Percentiles rank a stretch among this genome's conserved stretches.
Conservation (phyloP, 2,797 vertebrate genomes). For the Myiotriccus ornatus region DNA sequence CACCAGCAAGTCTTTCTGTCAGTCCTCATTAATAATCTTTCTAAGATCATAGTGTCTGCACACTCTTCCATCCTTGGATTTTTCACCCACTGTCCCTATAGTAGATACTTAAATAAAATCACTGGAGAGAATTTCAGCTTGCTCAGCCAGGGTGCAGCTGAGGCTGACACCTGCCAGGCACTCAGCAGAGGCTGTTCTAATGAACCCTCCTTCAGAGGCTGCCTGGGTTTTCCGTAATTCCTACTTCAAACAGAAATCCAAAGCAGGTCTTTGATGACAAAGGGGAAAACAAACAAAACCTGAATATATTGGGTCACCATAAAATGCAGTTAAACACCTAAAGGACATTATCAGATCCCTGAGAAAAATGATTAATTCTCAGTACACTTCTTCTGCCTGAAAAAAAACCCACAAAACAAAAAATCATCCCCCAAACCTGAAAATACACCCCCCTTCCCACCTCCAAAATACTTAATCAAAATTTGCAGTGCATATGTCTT, state of each 20-base stretch:
- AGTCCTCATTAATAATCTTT: neutral
- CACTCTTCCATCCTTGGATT: neutral
- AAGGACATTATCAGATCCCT: neutral
- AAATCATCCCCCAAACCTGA: fast-evolving
- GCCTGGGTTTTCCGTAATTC: neutral
- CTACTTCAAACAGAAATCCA: neutral
- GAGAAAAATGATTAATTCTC: neutral
- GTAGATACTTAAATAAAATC: neutral
- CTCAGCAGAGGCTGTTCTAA: neutral
- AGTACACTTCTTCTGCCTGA: neutral
- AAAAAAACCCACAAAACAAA: neutral
- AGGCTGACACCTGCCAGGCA: neutral
- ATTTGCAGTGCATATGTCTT: neutral
- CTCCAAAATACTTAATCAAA: neutral
- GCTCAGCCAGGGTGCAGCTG: neutral
- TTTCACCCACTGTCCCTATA: neutral
- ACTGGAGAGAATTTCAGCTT: neutral
- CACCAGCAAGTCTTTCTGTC: neutral
- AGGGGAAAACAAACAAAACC: neutral
- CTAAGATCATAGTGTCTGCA: neutral
- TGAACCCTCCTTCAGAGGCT: neutral
- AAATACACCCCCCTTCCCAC: neutral
- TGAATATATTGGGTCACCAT: neutral
- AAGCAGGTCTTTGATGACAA: neutral
- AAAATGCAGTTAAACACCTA: neutral